A percentile compares a stretch with the other conserved stretches of the same genome.
These are phyloP conservation scores for Eupleurogrammus muticus DNA, from an alignment of 2,797 vertebrate species.

Conservation along the genomic window DNA sequence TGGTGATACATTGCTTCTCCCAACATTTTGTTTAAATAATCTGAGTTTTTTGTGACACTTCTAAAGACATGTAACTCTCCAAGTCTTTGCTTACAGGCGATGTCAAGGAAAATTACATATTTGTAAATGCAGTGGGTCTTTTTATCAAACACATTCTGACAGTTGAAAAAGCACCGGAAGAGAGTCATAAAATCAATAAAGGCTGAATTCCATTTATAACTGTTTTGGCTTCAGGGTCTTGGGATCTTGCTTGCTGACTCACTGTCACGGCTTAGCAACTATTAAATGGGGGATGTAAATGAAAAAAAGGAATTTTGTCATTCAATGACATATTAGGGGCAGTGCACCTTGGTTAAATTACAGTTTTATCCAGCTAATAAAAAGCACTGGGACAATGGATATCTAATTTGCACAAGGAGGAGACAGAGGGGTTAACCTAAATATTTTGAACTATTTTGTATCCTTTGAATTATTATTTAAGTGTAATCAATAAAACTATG, in stretches of 20 bases:
- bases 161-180: background rate
- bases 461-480: too few species aligned
- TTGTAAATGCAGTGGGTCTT: too few species aligned
- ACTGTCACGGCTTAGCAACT: background rate
- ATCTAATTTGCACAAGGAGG: background rate
- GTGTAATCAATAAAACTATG: constrained; percentile 1
- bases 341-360: background rate
- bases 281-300: background rate
- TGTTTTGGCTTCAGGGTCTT: too few species aligned
- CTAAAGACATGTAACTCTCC: background rate
- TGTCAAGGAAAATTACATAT: background rate
- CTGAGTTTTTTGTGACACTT: background rate
- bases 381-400: background rate
- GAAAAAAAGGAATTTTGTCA: background rate
- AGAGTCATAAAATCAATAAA: background rate
- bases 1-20: background rate
- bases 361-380: background rate
- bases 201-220: background rate
- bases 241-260: too few species aligned
- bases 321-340: background rate
- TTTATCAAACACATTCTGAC: background rate
- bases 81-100: too few species aligned
- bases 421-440: background rate
- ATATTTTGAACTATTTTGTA: constrained; percentile 2
- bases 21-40: background rate